These are phyloP conservation scores for Cotesia chilonis DNA, from an alignment of 1,140 invertebrate species.

Conservation along the genomic window DNA sequence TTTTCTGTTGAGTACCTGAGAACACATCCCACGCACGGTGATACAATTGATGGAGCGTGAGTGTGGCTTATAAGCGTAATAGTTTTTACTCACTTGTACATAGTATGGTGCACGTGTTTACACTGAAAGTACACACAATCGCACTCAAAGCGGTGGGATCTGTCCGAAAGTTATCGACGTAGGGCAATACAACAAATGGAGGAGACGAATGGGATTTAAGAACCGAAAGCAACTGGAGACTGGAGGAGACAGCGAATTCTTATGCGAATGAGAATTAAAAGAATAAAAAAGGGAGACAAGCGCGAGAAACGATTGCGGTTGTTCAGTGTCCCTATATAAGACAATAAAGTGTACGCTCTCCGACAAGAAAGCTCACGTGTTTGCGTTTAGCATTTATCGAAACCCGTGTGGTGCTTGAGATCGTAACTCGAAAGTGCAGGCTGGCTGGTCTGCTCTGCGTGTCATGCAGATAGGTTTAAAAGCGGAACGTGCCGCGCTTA, in stretches of 20 bases:
- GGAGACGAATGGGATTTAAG: conserved; percentile 3
- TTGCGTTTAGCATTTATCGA: conserved; percentile 66
- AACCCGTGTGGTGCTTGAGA: conserved; percentile 54
- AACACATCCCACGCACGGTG: too few species aligned
- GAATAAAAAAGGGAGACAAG: neutral
- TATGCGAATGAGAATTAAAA: neutral
- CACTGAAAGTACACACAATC: conserved; percentile 15
- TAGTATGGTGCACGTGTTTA: neutral
- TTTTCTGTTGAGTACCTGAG: too few species aligned
- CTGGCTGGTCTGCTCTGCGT: conserved; percentile 52
- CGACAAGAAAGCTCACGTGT: conserved; percentile 65
- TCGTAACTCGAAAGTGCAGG: conserved; percentile 63
- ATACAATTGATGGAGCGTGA: too few species aligned
- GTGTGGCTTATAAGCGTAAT: too few species aligned
- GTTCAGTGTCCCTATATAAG: conserved; percentile 23
- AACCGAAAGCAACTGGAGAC: neutral
- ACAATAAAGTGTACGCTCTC: conserved; percentile 53
- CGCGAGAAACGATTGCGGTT: conserved; percentile 3
- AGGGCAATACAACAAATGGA: too few species aligned
- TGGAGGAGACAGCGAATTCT: neutral
- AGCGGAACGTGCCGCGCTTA: conserved; percentile 63
- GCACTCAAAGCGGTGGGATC: conserved; percentile 11
- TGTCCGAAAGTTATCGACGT: conserved; percentile 20
- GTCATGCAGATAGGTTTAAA: conserved; percentile 66
- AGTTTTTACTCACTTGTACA: too few species aligned